Evolutionary conservation across 2,888 invertebrate genomes (phyloP).

Genomic region (Tromatobia lineatoria): DNA sequence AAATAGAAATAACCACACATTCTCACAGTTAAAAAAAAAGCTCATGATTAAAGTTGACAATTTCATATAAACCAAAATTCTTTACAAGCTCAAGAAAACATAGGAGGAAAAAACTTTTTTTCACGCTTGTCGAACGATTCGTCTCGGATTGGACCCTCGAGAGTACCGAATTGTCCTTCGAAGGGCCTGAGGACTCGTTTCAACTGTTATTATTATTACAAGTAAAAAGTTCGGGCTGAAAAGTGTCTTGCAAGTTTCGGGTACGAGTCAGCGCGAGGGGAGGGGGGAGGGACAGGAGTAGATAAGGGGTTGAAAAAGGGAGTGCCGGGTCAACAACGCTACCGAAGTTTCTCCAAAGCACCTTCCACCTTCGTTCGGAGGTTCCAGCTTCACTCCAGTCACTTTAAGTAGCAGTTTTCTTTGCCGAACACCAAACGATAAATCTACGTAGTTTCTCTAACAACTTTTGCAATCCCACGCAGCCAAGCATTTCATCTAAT

Average conservation of each 20-base stretch:
- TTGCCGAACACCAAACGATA: conserved; percentile 10
- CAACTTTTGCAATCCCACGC: conserved; percentile 1
- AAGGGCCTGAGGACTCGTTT: conserved; percentile 10
- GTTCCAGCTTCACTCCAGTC: conserved; percentile 17
- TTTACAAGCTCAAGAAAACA: neutral
- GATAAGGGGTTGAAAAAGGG: conserved; percentile 6
- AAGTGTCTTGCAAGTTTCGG: conserved; percentile 29
- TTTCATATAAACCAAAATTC: too few relatives aligned
- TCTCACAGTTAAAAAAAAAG: too few relatives aligned
- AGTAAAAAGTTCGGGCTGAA: conserved; percentile 22
- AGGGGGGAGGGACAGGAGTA: neutral
- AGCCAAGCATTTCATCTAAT: neutral
- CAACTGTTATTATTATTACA: conserved; percentile 32
- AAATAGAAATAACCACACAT: too few relatives aligned
- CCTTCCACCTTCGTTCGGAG: conserved; percentile 4
- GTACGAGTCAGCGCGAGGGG: neutral
- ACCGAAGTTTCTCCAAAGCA: neutral
- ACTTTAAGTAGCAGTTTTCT: conserved; percentile 1
- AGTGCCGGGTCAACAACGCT: conserved; percentile 19
- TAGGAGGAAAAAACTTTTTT: neutral
- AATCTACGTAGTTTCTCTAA: conserved; percentile 8
- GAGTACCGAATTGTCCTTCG: conserved; percentile 9
- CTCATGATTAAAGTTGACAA: too few relatives aligned
- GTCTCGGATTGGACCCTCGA: conserved; percentile 25
- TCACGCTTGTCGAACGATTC: neutral